Evolutionary conservation across 2,113 vertebrate species (phyloP).

Genomic region (Mus pahari): DNA sequence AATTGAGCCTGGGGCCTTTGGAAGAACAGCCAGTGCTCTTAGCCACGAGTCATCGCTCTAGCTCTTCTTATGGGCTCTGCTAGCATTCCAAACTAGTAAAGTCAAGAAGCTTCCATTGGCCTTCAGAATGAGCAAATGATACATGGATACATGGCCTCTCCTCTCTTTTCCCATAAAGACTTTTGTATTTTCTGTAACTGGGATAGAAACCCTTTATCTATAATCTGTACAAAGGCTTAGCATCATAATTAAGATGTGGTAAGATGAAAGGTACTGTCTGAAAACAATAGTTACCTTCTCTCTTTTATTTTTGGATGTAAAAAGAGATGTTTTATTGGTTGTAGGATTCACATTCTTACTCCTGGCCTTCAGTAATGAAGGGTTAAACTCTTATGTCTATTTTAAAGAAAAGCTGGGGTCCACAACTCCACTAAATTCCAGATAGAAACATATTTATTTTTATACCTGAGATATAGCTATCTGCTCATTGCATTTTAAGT

Average conservation of each 20-base stretch:
- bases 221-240: background rate
- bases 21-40: too few species aligned
- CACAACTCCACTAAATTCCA: slow-evolving; percentile 3
- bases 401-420: background rate
- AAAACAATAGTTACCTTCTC: background rate
- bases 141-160: background rate
- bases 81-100: background rate
- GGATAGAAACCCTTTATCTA: background rate
- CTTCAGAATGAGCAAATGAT: slow-evolving; percentile 22
- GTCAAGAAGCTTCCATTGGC: background rate
- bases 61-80: background rate
- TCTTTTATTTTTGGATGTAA: background rate
- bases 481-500: background rate
- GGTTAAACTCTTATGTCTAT: background rate
- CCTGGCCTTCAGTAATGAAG: background rate
- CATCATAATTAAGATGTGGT: background rate
- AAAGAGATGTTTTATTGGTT: slow-evolving; percentile 28
- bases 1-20: too few species aligned
- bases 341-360: slow-evolving; percentile 44
- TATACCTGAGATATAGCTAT: slow-evolving; percentile 16
- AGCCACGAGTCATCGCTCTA: too few species aligned
- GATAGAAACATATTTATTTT: slow-evolving; percentile 37
- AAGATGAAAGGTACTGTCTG: background rate
- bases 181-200: background rate
- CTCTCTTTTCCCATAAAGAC: background rate